phyloP scores from a whole-genome alignment of 2,113 vertebrate species.

The Tichodroma muraria region DNA sequence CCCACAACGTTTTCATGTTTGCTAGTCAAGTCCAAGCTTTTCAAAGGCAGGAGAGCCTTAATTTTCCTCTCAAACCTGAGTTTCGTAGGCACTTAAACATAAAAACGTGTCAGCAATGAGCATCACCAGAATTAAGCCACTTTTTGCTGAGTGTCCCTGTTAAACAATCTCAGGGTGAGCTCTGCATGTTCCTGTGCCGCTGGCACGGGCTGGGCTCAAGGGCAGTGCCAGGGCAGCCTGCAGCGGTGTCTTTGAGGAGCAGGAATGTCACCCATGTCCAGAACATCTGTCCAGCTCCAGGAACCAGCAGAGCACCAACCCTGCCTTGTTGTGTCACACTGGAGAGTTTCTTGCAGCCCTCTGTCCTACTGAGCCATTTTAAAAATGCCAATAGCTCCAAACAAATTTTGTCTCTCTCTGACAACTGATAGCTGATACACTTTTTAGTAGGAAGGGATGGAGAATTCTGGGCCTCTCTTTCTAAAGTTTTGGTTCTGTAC shows the following conservation, averaged over 20 bases:
- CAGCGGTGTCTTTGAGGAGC: not conserved
- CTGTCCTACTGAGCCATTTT: not conserved
- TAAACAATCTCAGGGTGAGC: rapidly evolving
- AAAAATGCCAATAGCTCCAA: not conserved
- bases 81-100: not conserved
- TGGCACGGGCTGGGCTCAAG: rapidly evolving
- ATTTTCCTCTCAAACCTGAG: not conserved
- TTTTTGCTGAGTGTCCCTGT: not conserved
- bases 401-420: not conserved
- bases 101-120: not conserved
- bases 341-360: not conserved
- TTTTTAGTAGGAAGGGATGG: not conserved
- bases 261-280: not conserved
- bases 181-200: rapidly evolving
- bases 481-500: not conserved
- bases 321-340: not conserved
- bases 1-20: not conserved
- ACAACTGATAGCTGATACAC: not conserved
- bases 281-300: rapidly evolving
- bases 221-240: too few species aligned
- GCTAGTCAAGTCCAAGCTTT: not conserved
- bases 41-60: not conserved
- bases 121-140: rapidly evolving
- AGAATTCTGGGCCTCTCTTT: not conserved
- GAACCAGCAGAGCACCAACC: not conserved